phyloP scores from a whole-genome alignment of 2,797 vertebrate genomes.

The Gymnopithys bicolor region DNA sequence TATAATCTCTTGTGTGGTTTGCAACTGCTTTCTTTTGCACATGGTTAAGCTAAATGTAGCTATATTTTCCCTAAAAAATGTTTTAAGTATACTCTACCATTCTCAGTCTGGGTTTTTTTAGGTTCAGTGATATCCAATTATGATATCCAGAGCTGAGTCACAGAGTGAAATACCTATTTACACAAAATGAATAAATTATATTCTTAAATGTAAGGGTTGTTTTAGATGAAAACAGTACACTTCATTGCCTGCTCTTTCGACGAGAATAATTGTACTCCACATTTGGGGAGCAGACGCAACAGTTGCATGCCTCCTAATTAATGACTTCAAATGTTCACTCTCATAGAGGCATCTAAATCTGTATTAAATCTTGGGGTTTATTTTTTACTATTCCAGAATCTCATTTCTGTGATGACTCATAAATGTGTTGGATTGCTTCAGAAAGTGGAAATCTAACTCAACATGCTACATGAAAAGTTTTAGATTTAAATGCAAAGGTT shows the following conservation, averaged over 20 bases:
- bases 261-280: not conserved
- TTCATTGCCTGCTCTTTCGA: not conserved
- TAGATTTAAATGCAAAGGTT: not conserved
- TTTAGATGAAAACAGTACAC: not conserved
- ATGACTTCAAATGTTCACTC: not conserved
- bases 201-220: not conserved
- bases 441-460: not conserved
- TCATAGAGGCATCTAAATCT: not conserved
- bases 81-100: not conserved
- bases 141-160: not conserved
- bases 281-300: not conserved
- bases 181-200: not conserved
- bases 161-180: not conserved
- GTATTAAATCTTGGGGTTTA: not conserved
- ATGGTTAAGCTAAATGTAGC: not conserved
- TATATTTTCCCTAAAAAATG: not conserved
- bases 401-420: not conserved
- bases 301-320: not conserved
- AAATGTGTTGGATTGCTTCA: not conserved
- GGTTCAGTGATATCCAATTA: not conserved
- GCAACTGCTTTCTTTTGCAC: not conserved
- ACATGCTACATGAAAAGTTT: rapidly evolving
- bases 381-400: not conserved
- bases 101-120: not conserved
- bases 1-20: not conserved